Evolutionary conservation across 2,113 vertebrate species (phyloP), one percentile per base, ranked within the genome.

Genomic region (Ailurus styani): DNA sequence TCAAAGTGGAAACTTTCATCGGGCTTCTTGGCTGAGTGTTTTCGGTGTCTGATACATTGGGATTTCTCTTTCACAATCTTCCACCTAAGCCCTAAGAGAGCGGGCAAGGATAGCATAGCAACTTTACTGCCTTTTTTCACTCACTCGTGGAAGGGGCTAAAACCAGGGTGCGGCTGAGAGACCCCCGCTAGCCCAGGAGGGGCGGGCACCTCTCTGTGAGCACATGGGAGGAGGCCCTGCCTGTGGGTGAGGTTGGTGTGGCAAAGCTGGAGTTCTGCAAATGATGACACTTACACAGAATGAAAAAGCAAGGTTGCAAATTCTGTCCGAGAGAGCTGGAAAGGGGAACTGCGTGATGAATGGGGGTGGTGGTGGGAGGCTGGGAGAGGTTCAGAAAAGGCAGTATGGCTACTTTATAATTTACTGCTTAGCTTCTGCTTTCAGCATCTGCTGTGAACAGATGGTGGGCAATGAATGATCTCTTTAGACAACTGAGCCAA

Each of bases 361-460:
- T 23, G 27, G 70, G 54, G 25, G 31, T 21, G 18, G 25, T 27
- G 27, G 29, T 6, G 27, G 62, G 40, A 13, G 34, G 34, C 7
- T 47, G 11, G 23, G 42, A 97, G 78, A 77, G 7, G 21, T 42
- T 52, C 52, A 52, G 45, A 87, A 68, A 70, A 88, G 42, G 17
- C 5, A 15, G 13, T 7, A 5, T 55, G 52, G 42, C 31, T 29
- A 21, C 57, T 55, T 82, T 75, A n/a, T 64, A 52, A 66, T 40
- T 77, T 82, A 82, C 77, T n/a, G 54, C 78, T 40, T 66, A 54
- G 57, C 77, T 98, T 95, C 93, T 97, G 87, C 73, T 97, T 95
- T 93, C n/a, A 52, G 81, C 85, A 83, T 94, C 93, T 97, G 93
- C 82, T 95, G 52, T 83, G 45, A 82, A 52, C 97, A 97, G 90